Evolutionary conservation across 2,888 invertebrate species (phyloP).

Genomic region (Drosophila engyochracea): DNA sequence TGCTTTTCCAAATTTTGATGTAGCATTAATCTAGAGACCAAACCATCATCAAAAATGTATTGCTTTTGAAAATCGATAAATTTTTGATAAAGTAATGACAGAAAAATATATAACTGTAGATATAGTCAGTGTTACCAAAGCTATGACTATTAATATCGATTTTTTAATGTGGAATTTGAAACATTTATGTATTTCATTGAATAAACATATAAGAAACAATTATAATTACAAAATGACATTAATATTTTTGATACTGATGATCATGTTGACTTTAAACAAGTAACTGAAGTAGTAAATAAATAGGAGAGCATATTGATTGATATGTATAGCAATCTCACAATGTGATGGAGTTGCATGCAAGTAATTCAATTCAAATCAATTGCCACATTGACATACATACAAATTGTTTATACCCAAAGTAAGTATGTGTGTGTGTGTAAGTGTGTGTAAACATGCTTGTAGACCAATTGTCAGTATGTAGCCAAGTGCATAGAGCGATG

Average conservation of each 20-base stretch:
- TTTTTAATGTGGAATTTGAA: not conserved
- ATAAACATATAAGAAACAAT: not conserved
- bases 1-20: not conserved
- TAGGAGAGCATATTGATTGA: conserved; percentile 21
- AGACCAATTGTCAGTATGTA: conserved; percentile 33
- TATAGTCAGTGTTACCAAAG: too few relatives aligned
- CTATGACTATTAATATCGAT: too few relatives aligned
- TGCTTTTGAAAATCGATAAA: not conserved
- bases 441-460: conserved; percentile 17
- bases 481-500: conserved; percentile 38
- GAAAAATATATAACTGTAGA: not conserved
- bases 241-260: not conserved
- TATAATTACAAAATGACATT: not conserved
- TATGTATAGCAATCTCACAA: conserved; percentile 45
- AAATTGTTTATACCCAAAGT: conserved; percentile 29
- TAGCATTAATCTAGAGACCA: not conserved
- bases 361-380: conserved; percentile 72
- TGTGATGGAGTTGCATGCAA: conserved; percentile 65
- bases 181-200: not conserved
- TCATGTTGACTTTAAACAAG: not conserved
- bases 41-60: not conserved
- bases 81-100: not conserved
- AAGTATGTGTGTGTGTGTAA: not conserved
- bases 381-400: conserved; percentile 75
- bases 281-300: not conserved